phyloP scores from a whole-genome alignment of 2,113 vertebrate species.

The Siniperca knerii region DNA sequence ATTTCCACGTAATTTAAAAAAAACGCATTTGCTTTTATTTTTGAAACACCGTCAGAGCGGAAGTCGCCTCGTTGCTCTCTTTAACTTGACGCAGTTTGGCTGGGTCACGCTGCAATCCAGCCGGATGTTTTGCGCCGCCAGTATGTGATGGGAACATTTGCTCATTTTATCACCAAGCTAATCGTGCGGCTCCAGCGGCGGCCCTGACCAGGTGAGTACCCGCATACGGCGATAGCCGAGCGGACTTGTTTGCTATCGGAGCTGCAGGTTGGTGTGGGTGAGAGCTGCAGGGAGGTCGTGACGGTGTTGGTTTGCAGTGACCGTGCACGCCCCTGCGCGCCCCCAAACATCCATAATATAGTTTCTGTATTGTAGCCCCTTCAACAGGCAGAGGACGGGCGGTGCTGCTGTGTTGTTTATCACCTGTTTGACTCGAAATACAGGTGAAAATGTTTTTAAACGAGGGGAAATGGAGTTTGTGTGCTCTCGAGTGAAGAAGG shows the following conservation, averaged over 20 bases:
- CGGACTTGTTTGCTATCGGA: background rate
- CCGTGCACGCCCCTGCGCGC: conserved; percentile 61
- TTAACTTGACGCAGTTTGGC: conserved; percentile 19
- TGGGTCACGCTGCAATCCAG: conserved; percentile 73
- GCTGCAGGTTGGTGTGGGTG: conserved; percentile 35
- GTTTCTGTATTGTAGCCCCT: conserved; percentile 11
- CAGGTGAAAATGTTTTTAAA: background rate
- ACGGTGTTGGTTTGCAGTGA: conserved; percentile 66
- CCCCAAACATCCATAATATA: background rate
- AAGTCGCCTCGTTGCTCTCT: background rate
- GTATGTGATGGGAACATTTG: conserved; percentile 37
- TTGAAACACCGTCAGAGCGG: conserved; percentile 4
- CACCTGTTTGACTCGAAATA: background rate
- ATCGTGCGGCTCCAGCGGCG: conserved; percentile 27
- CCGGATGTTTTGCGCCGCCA: conserved; percentile 75
- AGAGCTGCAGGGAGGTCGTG: conserved; percentile 76
- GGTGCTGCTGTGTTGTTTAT: background rate
- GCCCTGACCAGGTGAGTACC: conserved; percentile 51
- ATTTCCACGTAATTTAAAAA: too few relatives aligned
- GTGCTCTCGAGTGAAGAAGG: conserved; percentile 11
- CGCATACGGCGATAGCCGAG: accelerated
- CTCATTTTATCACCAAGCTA: background rate
- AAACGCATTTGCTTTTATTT: conserved; percentile 35
- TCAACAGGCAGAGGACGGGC: conserved; percentile 5
- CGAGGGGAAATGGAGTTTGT: background rate